A percentile compares a stretch with the other conserved stretches of the same genome.
Conservation (phyloP, 2,888 invertebrate species). For the Steinernema scapterisci region DNA sequence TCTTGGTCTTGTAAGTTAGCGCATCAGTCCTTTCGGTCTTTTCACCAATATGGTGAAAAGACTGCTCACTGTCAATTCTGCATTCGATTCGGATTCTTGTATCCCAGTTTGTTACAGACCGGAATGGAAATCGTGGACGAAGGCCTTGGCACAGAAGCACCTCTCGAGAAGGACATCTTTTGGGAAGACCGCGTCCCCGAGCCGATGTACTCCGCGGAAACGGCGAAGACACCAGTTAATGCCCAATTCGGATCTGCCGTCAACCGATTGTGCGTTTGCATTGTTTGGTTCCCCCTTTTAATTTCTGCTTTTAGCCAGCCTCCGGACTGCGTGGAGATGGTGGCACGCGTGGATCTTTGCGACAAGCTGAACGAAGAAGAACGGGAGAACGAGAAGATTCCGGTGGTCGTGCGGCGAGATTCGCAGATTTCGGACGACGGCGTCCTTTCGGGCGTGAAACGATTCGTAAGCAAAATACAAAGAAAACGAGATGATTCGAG, state of each 20-base stretch:
- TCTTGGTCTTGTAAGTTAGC: too few species aligned
- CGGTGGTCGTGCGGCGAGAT: background rate
- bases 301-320: background rate
- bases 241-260: constrained; percentile 57
- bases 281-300: background rate
- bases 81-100: too few species aligned
- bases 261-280: background rate
- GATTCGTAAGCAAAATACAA: background rate
- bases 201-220: constrained; percentile 62
- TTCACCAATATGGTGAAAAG: too few species aligned
- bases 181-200: constrained; percentile 55
- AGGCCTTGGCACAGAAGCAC: constrained; percentile 53
- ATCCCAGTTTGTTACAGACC: constrained; percentile 48
- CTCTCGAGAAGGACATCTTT: constrained; percentile 58
- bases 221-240: constrained; percentile 56
- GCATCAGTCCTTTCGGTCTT: too few species aligned
- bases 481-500: background rate
- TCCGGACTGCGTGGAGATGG: background rate
- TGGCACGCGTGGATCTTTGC: background rate
- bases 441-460: background rate
- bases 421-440: background rate
- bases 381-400: background rate
- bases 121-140: constrained; percentile 63
- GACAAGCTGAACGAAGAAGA: background rate
- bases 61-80: too few species aligned